Conservation (phyloP, 2,888 invertebrate genomes). For the Saturnia pavonia region DNA sequence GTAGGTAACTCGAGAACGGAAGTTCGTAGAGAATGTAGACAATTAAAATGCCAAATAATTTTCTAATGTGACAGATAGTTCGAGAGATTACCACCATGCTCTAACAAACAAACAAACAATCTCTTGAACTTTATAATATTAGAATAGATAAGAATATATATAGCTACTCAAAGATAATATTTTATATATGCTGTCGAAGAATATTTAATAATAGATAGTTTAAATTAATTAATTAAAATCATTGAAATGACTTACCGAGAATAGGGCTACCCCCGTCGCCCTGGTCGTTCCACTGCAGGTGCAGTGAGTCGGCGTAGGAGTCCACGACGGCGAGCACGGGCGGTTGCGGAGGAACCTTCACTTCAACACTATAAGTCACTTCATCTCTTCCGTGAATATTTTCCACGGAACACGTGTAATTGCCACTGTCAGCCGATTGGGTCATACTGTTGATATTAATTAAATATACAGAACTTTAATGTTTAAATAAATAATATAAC, state of each 20-base stretch:
- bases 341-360: constrained; percentile 92
- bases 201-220: no score
- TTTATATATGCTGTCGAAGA: no score
- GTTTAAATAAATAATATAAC: no score
- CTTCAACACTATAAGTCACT: constrained; percentile 88
- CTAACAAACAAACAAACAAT: no score
- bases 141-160: no score
- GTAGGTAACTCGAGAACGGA: no score
- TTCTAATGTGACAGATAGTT: no score
- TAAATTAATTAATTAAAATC: not conserved
- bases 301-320: constrained; percentile 91
- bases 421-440: constrained; percentile 92
- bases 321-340: constrained; percentile 91
- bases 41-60: no score
- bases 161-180: no score
- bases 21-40: no score
- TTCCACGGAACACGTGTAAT: constrained; percentile 94
- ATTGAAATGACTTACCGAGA: constrained; percentile 64
- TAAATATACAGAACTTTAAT: not conserved
- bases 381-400: constrained; percentile 92
- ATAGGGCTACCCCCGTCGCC: constrained; percentile 92
- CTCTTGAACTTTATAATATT: no score
- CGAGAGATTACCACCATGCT: no score
- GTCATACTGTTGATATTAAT: constrained; percentile 69
- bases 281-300: constrained; percentile 90